phyloP scores from a whole-genome alignment of 2,797 vertebrate genomes.

The Typhlichthys eigenmanni region DNA sequence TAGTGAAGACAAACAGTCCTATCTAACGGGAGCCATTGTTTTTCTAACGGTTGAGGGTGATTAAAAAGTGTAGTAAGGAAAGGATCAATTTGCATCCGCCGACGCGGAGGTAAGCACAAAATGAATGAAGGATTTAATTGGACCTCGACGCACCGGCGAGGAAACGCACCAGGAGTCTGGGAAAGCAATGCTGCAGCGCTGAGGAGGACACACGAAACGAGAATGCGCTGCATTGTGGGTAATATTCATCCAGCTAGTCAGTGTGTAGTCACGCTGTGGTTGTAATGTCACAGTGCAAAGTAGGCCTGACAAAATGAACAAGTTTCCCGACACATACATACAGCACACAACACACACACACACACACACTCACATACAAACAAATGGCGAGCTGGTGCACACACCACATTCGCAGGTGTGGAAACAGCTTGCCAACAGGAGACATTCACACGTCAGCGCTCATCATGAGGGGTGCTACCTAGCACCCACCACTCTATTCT shows the following conservation, averaged over 20 bases:
- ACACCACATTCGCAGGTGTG: slow-evolving; percentile 67
- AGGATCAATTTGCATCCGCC: slow-evolving; percentile 64
- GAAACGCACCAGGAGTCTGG: slow-evolving; percentile 43
- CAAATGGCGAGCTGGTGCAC: slow-evolving; percentile 22
- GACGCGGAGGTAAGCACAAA: slow-evolving; percentile 60
- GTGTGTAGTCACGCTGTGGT: slow-evolving; percentile 4
- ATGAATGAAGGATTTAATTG: slow-evolving; percentile 63
- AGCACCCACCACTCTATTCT: slow-evolving; percentile 57
- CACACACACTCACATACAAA: slow-evolving; percentile 9
- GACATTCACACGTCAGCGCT: slow-evolving; percentile 62
- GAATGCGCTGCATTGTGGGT: slow-evolving; percentile 29
- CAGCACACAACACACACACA: slow-evolving; percentile 15
- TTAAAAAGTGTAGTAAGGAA: slow-evolving; percentile 56
- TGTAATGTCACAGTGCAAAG: slow-evolving; percentile 28
- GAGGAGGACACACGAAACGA: slow-evolving; percentile 10
- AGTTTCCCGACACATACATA: slow-evolving; percentile 13
- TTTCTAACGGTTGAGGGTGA: slow-evolving; percentile 58
- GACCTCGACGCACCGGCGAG: slow-evolving; percentile 41
- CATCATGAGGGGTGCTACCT: slow-evolving; percentile 69
- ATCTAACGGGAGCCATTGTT: slow-evolving; percentile 60
- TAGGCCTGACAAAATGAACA: slow-evolving; percentile 31
- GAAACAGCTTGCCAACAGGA: slow-evolving; percentile 67
- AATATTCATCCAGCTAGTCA: slow-evolving; percentile 6
- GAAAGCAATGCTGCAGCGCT: slow-evolving; percentile 27
- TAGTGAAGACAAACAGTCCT: slow-evolving; percentile 54